Evolutionary conservation across 2,797 vertebrate species (phyloP).

Genomic region (Clarias pachynema): DNA sequence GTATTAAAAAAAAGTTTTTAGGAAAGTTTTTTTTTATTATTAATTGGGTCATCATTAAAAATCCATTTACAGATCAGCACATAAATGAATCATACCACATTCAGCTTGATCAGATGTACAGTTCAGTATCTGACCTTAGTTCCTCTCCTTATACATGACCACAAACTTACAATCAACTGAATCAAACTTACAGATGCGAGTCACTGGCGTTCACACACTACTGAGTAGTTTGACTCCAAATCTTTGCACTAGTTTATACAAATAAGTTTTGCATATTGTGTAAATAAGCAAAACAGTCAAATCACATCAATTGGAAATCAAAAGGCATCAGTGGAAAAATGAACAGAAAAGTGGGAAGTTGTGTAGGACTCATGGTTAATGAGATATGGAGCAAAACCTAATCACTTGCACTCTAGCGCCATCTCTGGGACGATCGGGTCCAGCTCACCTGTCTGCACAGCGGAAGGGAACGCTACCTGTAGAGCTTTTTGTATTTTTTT

Average conservation of each 20-base stretch:
- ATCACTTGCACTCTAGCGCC: neutral
- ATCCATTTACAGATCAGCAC: neutral
- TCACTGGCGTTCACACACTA: neutral
- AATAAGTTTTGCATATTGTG: neutral
- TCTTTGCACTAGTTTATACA: neutral
- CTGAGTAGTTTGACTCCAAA: neutral
- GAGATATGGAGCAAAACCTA: neutral
- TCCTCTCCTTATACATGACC: neutral
- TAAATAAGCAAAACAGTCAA: neutral
- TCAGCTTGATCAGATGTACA: too few relatives aligned
- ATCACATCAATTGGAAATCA: neutral
- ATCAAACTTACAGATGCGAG: neutral
- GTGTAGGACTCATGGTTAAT: neutral
- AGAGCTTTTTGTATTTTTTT: neutral
- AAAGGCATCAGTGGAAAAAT: neutral
- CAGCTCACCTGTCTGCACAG: neutral
- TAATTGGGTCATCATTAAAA: neutral
- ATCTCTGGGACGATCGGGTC: neutral
- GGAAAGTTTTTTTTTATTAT: neutral
- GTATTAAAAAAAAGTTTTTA: neutral
- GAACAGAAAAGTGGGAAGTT: neutral
- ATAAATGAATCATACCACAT: neutral
- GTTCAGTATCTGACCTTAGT: neutral
- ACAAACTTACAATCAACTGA: too few relatives aligned
- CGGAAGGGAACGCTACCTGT: neutral